phyloP scores from a whole-genome alignment of 2,113 vertebrate genomes.

The Copsychus sechellarum region DNA sequence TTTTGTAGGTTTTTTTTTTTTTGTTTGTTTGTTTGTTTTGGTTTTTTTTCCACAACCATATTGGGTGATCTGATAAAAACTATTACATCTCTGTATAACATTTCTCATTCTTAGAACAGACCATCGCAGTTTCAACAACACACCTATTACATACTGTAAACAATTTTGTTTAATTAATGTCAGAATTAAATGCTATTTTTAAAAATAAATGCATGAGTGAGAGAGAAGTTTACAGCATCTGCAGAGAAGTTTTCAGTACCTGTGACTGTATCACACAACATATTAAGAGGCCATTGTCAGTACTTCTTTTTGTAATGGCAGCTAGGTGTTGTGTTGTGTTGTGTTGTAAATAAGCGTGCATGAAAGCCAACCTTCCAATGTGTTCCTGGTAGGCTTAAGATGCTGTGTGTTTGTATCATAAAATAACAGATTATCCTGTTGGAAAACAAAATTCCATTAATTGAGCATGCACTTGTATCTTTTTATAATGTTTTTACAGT shows the following conservation, averaged over 20 bases:
- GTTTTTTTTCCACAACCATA: accelerated
- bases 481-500: conserved; percentile 5
- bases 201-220: neutral
- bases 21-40: no score
- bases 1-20: no score
- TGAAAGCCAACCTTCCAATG: neutral
- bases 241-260: neutral
- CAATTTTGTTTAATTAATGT: neutral
- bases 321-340: neutral
- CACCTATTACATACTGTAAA: neutral
- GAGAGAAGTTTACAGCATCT: neutral
- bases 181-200: neutral
- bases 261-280: neutral
- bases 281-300: neutral
- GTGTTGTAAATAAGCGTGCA: neutral
- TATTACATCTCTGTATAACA: neutral
- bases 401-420: neutral
- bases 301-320: neutral
- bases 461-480: neutral
- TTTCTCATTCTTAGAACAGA: neutral
- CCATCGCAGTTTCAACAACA: neutral
- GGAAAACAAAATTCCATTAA: neutral
- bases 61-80: neutral
- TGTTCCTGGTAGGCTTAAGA: neutral
- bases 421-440: neutral